phyloP scores from a whole-genome alignment of 1,140 invertebrate genomes.

The Anastrepha ludens region DNA sequence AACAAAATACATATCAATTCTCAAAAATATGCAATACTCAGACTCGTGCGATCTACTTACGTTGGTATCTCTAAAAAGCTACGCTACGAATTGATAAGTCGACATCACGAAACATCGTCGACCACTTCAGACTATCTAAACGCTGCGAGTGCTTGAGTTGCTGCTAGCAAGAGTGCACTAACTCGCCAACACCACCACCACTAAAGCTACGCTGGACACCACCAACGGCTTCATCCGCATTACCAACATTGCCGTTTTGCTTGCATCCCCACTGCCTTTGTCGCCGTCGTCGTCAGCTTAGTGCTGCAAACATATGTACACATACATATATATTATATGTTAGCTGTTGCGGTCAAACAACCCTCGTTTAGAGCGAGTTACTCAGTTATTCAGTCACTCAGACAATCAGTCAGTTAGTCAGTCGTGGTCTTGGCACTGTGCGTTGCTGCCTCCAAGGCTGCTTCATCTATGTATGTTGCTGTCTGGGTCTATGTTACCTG shows the following conservation, averaged over 20 bases:
- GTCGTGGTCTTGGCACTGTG: slow-evolving; percentile 14
- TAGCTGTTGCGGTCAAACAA: slow-evolving; percentile 34
- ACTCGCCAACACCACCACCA: background rate
- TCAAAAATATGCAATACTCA: background rate
- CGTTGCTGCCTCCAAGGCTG: slow-evolving; percentile 19
- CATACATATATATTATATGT: background rate
- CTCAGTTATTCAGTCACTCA: background rate
- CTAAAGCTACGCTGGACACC: background rate
- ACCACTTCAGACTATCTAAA: slow-evolving; percentile 39
- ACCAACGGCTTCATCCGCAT: background rate
- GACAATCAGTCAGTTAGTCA: background rate
- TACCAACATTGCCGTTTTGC: background rate
- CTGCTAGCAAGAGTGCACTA: slow-evolving; percentile 9
- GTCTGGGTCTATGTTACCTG: background rate
- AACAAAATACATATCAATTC: background rate
- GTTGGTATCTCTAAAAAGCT: background rate
- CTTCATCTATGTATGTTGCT: background rate
- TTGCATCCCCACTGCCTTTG: too few relatives aligned
- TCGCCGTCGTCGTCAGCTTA: background rate
- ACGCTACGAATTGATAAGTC: background rate
- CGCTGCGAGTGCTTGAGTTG: background rate
- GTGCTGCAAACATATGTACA: background rate
- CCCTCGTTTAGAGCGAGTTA: background rate
- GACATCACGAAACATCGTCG: background rate
- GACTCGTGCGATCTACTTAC: background rate